Conservation (phyloP, 2,113 vertebrate species). For the Gadus chalcogrammus region DNA sequence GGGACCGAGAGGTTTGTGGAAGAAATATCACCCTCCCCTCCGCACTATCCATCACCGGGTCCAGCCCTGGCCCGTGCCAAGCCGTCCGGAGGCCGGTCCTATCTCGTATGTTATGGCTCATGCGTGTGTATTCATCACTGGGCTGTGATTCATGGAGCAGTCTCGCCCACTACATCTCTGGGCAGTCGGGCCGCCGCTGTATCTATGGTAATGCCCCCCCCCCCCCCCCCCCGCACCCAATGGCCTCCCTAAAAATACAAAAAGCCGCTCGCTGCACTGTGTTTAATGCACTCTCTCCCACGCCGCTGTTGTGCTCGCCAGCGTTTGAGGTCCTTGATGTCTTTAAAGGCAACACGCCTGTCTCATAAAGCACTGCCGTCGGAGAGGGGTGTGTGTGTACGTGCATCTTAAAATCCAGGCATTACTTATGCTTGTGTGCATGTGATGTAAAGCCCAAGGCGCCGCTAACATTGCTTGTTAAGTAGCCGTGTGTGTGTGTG, state of each 20-base stretch:
- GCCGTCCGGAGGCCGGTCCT: slow-evolving; percentile 68
- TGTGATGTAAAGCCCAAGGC: too few species aligned
- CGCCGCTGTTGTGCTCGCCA: slow-evolving; percentile 24
- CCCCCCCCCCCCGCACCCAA: background rate
- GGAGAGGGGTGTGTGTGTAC: slow-evolving; percentile 15
- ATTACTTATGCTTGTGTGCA: background rate
- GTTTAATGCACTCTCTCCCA: slow-evolving; percentile 4
- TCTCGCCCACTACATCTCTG: slow-evolving; percentile 62
- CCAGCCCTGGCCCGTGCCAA: slow-evolving; percentile 62
- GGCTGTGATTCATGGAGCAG: slow-evolving; percentile 69
- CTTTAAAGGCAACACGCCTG: background rate
- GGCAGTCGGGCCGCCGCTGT: slow-evolving; percentile 34
- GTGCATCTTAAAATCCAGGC: too few species aligned
- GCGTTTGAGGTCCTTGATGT: slow-evolving; percentile 27
- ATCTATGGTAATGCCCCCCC: slow-evolving; percentile 34
- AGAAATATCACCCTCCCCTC: slow-evolving; percentile 66
- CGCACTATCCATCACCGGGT: slow-evolving; percentile 69
- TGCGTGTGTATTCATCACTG: slow-evolving; percentile 74
- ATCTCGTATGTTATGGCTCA: slow-evolving; percentile 71
- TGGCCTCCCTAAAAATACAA: too few species aligned
- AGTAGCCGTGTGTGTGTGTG: too few species aligned
- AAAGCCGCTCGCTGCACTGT: background rate
- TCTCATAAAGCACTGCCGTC: background rate
- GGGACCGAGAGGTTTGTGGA: slow-evolving; percentile 49
- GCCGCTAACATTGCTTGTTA: too few species aligned